Conservation (phyloP, 1,140 invertebrate species). For the Bombus fervidus region DNA sequence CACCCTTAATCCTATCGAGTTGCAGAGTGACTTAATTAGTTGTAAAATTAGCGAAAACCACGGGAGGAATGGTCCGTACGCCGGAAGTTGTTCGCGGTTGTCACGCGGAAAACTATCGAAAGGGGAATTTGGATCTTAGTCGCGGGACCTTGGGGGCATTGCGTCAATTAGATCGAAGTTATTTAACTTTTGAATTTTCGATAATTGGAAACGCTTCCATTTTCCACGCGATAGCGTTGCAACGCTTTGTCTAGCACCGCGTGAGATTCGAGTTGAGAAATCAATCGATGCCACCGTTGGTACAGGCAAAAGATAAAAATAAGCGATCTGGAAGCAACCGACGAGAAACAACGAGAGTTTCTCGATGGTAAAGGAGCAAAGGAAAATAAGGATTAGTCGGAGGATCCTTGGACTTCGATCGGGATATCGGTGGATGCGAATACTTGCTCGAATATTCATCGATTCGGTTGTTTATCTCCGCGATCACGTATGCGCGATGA, state of each 20-base stretch:
- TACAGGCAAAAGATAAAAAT: background rate
- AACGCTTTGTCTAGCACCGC: background rate
- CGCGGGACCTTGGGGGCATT: background rate
- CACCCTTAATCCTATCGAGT: constrained; percentile 47
- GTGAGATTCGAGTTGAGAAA: background rate
- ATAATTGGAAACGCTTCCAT: background rate
- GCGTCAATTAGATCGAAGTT: background rate
- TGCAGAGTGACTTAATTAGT: constrained; percentile 67
- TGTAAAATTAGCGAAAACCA: constrained; percentile 68
- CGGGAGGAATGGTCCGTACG: constrained; percentile 33
- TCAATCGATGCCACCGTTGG: background rate
- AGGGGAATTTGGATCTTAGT: background rate
- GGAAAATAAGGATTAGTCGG: background rate
- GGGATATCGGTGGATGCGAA: background rate
- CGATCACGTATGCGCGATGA: background rate
- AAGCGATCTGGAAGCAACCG: background rate
- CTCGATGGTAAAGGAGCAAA: background rate
- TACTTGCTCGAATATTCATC: constrained; percentile 26
- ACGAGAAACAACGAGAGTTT: background rate
- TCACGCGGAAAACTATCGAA: background rate
- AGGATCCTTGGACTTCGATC: background rate
- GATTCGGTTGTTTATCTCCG: constrained; percentile 6
- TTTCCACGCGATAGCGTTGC: background rate
- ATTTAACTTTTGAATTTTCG: background rate
- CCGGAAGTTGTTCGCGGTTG: too few species aligned